Evolutionary conservation across 35 echinoderm and acorn worm species (phyloP).

Genomic region (Amphiura filiformis): DNA sequence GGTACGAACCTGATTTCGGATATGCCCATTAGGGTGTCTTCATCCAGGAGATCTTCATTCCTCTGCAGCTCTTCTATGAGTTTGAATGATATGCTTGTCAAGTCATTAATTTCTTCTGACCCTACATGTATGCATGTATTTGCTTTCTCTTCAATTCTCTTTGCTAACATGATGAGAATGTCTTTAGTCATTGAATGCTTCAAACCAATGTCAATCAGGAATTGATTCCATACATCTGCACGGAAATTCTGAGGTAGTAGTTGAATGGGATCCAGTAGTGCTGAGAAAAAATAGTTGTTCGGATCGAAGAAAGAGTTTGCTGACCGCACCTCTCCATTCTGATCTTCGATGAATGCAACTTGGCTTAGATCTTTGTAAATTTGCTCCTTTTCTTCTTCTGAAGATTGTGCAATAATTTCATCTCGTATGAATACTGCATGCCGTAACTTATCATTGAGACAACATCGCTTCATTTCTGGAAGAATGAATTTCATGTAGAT

Average conservation of each 20-base stretch:
- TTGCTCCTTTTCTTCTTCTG: neutral
- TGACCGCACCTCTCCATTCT: neutral
- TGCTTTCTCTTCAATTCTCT: neutral
- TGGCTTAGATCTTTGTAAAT: neutral
- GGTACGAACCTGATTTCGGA: neutral
- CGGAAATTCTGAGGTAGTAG: neutral
- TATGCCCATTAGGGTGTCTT: neutral
- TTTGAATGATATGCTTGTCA: neutral
- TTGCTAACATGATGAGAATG: neutral
- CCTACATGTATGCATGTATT: neutral
- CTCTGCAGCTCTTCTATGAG: neutral
- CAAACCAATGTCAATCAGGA: neutral
- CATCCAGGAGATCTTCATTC: neutral
- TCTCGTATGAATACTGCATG: neutral
- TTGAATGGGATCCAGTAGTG: neutral
- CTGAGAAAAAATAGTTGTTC: neutral
- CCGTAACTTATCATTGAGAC: neutral
- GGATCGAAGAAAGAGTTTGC: neutral
- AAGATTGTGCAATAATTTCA: neutral
- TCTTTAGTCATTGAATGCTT: neutral
- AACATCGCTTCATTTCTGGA: neutral
- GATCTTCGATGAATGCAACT: neutral
- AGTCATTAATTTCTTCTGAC: neutral
- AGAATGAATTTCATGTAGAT: constrained; percentile 14
- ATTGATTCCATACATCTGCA: neutral